phyloP scores from a whole-genome alignment of 30 jellyfish, hydroid and myxozoan species.

The Aurelia coerulea region DNA sequence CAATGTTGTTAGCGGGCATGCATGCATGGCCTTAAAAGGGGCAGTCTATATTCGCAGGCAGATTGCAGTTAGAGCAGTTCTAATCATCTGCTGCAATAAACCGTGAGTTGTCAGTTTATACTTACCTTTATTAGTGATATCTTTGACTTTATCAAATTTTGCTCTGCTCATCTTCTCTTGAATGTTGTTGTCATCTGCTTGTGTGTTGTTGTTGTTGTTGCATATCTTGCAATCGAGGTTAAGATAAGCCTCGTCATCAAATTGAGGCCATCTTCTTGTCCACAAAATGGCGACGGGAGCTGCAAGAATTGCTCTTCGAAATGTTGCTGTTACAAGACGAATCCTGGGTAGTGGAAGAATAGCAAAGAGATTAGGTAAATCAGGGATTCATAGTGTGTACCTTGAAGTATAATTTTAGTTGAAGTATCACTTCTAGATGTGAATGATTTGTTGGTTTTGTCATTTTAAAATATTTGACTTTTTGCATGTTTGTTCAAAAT shows the following conservation, averaged over 20 bases:
- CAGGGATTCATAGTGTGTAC: background rate
- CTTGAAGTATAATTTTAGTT: background rate
- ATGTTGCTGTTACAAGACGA: slow-evolving; percentile 38
- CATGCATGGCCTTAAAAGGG: too few relatives aligned
- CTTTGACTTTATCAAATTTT: background rate
- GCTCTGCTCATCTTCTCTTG: background rate
- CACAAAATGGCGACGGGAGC: slow-evolving; percentile 38
- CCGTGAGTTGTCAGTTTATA: too few relatives aligned
- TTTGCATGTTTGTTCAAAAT: too few relatives aligned
- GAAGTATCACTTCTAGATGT: too few relatives aligned
- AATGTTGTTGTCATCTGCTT: too few relatives aligned
- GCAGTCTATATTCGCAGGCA: too few relatives aligned
- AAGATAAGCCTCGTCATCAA: background rate
- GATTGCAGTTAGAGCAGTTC: too few relatives aligned
- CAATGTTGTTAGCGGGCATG: too few relatives aligned
- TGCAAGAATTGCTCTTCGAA: slow-evolving; percentile 19
- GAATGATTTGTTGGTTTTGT: background rate
- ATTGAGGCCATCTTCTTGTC: background rate
- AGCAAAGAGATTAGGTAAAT: slow-evolving; percentile 28
- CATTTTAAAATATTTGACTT: too few relatives aligned
- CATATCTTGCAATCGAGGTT: background rate
- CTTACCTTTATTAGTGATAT: too few relatives aligned
- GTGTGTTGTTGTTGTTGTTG: background rate
- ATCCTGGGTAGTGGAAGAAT: background rate
- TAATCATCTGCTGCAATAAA: too few relatives aligned